Evolutionary conservation across 2,797 vertebrate species (phyloP), one percentile per base, ranked within the genome.

Genomic region (Characodon lateralis): DNA sequence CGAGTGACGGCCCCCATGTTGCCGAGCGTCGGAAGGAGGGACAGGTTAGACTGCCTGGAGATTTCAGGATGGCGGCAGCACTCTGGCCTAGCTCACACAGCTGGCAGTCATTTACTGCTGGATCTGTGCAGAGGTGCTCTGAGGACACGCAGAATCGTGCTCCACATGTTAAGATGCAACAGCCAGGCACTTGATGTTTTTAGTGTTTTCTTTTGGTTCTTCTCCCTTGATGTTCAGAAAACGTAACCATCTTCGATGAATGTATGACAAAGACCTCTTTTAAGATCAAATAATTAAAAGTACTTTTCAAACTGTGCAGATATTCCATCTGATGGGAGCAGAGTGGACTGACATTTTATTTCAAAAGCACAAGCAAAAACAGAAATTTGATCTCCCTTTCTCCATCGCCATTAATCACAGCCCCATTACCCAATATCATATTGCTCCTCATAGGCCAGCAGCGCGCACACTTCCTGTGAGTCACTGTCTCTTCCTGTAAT

Each of bases 401-500:
- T 66, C 50, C 51, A 55, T 39, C 56, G 31, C 80, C 80, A 73
- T 78, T 48, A 72, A 58, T 26, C 77, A 63, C 46, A 22, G 55
- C 22, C 43, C 73, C 63, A 24, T 66, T 66, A 66, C 63, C 74
- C 73, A 6, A 74, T 24, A 72, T 74, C 88, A 85, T 87, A 84
- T 87, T 84, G 83, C 83, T 71, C 81, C 81, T 92, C 81, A 22
- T 73, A 76, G 86, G 81, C 79, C 82, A 35, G 80, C 76, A 41
- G 72, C 43, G 80, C 58, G 78, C 78, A 41, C 89, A 92, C 91
- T 93, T 93, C 91, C 93, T 87, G 91, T 91, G 92, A 91, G 86
- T 92, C 92, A 88, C 81, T 26, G 65, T 81, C 88, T 88, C 91
- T 86, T 92, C 88, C 92, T 92, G 93, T 91, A 89, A 92, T 93